A percentile compares a stretch with the other conserved stretches of the same genome.
Conservation (phyloP, 2,113 vertebrate species). For the Verasper variegatus region DNA sequence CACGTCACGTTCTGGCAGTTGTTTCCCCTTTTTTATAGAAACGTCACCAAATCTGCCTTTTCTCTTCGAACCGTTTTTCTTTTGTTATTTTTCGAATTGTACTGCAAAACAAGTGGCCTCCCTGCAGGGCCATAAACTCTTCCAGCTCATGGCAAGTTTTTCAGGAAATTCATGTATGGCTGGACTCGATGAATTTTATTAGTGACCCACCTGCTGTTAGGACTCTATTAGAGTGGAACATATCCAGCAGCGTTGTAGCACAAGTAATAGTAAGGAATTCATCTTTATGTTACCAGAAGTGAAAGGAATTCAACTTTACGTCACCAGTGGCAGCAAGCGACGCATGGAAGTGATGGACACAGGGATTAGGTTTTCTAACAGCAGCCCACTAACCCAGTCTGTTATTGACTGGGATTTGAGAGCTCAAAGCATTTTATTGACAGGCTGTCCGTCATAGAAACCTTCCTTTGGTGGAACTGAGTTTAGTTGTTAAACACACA, state of each 20-base stretch:
- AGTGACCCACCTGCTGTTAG: constrained; percentile 35
- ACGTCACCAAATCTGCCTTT: neutral
- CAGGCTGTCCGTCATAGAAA: constrained; percentile 49
- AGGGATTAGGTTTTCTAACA: constrained; percentile 54
- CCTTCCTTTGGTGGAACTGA: constrained; percentile 20
- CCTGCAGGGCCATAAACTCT: neutral
- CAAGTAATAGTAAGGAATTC: neutral
- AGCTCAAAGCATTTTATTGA: constrained; percentile 67
- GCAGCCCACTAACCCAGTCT: constrained; percentile 56
- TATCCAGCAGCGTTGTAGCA: neutral
- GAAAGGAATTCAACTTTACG: neutral
- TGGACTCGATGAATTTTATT: constrained; percentile 20
- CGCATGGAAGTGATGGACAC: constrained; percentile 37
- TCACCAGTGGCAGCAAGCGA: neutral
- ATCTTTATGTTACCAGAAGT: neutral
- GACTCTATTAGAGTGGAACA: constrained; percentile 20
- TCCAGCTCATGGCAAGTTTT: constrained; percentile 12
- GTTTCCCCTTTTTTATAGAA: neutral
- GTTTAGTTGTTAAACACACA: constrained; percentile 6
- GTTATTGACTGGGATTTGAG: constrained; percentile 60
- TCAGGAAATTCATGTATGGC: constrained; percentile 3
- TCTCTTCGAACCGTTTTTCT: neutral
- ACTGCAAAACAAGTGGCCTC: neutral
- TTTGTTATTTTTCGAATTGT: neutral
- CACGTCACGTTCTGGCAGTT: neutral